These are phyloP conservation scores for Drosophila pallidifrons DNA, from an alignment of 1,140 invertebrate genomes.

Conservation along the genomic window DNA sequence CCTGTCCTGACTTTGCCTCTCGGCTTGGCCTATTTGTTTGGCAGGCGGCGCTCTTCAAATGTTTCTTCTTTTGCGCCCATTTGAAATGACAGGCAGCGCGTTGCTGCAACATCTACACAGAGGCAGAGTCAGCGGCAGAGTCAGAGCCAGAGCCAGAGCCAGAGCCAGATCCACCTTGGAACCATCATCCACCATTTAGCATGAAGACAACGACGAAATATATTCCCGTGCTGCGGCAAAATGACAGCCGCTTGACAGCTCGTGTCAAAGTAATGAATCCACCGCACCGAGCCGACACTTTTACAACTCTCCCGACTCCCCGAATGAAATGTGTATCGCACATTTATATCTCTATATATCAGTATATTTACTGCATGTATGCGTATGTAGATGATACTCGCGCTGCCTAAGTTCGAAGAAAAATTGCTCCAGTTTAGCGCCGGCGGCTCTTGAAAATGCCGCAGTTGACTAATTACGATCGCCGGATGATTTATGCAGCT, in stretches of 20 bases:
- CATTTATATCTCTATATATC: conserved; percentile 3
- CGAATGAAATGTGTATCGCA: conserved; percentile 7
- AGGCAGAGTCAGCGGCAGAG: no score
- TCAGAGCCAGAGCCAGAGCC: conserved; percentile 18
- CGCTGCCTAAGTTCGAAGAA: conserved; percentile 40
- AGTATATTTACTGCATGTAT: conserved; percentile 17
- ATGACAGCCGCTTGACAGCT: conserved; percentile 84
- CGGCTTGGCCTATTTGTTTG: conserved; percentile 74
- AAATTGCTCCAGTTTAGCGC: conserved; percentile 80
- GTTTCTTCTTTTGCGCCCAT: conserved; percentile 52
- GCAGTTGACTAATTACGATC: conserved; percentile 80
- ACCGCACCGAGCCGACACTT: conserved; percentile 80
- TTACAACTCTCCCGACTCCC: conserved; percentile 60
- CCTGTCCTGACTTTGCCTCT: conserved; percentile 8
- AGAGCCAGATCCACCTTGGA: conserved; percentile 33
- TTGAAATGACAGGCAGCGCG: conserved; percentile 64
- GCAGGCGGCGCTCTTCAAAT: conserved; percentile 78
- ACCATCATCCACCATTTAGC: conserved; percentile 65
- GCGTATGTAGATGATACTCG: conserved; percentile 15
- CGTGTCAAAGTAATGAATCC: conserved; percentile 85
- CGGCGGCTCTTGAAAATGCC: conserved; percentile 59
- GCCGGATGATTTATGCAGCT: conserved; percentile 78
- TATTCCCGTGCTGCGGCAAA: conserved; percentile 76
- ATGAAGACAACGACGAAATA: conserved; percentile 53
- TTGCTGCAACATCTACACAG: conserved; percentile 53